phyloP scores from a whole-genome alignment of 2,888 invertebrate genomes.

The Lochmaea capreae region DNA sequence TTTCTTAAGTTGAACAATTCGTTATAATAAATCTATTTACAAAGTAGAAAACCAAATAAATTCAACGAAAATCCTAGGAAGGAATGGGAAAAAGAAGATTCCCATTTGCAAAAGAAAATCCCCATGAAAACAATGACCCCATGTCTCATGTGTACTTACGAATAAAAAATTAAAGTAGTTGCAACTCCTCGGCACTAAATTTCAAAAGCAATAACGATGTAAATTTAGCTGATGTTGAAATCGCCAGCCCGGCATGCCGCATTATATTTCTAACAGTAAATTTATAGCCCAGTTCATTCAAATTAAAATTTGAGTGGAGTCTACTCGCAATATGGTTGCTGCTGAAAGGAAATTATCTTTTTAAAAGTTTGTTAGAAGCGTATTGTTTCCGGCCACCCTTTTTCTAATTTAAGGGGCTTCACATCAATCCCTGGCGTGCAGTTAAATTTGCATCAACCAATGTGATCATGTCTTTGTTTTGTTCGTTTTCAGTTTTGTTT shows the following conservation, averaged over 20 bases:
- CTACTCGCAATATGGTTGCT: conserved; percentile 56
- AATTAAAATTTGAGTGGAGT: conserved; percentile 65
- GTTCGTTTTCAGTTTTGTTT: conserved; percentile 29
- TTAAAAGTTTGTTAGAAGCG: conserved; percentile 57
- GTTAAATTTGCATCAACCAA: conserved; percentile 44
- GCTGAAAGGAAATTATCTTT: conserved; percentile 56
- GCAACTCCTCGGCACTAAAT: conserved; percentile 60
- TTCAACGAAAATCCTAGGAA: background rate
- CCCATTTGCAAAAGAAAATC: conserved; percentile 31
- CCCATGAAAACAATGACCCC: conserved; percentile 31
- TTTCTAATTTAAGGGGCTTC: conserved; percentile 46
- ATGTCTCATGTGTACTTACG: conserved; percentile 36
- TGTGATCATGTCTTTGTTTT: conserved; percentile 39
- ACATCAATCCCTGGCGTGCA: conserved; percentile 44
- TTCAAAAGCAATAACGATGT: conserved; percentile 65
- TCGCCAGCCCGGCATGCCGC: conserved; percentile 62
- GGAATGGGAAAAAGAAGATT: conserved; percentile 12
- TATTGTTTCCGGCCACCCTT: conserved; percentile 53
- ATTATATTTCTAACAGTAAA: conserved; percentile 62
- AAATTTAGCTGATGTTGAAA: conserved; percentile 63
- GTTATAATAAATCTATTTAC: conserved; percentile 3
- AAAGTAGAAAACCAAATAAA: conserved; percentile 9
- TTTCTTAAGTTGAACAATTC: conserved; percentile 1
- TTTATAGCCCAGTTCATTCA: conserved; percentile 63
- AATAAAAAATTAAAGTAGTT: conserved; percentile 47